Evolutionary conservation across 2,797 vertebrate species (phyloP).

Genomic region (Hephaestus fuliginosus): DNA sequence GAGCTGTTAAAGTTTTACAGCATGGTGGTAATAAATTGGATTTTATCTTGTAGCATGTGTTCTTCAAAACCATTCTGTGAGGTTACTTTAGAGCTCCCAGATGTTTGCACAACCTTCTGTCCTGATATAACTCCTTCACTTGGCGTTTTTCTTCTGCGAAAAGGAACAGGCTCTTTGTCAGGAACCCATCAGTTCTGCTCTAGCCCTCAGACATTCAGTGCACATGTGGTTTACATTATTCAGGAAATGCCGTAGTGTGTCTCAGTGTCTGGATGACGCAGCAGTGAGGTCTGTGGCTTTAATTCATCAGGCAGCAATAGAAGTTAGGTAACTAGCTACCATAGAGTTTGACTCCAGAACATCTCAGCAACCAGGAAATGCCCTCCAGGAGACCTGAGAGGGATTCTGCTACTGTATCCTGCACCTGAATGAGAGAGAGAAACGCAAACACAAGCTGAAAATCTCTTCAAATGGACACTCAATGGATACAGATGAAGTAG

Average conservation of each 20-base stretch:
- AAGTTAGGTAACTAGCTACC: constrained; percentile 34
- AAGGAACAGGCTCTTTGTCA: background rate
- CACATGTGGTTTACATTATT: constrained; percentile 36
- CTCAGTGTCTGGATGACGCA: constrained; percentile 9
- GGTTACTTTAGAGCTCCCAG: background rate
- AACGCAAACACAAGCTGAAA: constrained; percentile 34
- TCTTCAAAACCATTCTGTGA: background rate
- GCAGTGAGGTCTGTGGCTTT: constrained; percentile 10
- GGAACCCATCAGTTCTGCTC: constrained; percentile 4
- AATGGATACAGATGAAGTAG: background rate
- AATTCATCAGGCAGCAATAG: constrained; percentile 12
- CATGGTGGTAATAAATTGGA: background rate
- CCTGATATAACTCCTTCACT: background rate
- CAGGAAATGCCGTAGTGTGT: constrained; percentile 17
- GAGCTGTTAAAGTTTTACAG: background rate
- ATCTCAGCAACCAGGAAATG: constrained; percentile 92
- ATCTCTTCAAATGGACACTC: background rate
- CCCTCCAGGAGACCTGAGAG: constrained; percentile 90
- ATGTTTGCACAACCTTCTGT: background rate
- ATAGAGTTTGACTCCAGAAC: constrained; percentile 81
- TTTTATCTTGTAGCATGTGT: background rate
- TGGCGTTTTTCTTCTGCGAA: background rate
- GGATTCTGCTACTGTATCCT: constrained; percentile 90
- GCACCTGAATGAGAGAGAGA: constrained; percentile 84
- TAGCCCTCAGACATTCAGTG: background rate